Evolutionary conservation across 2,888 invertebrate genomes (phyloP).

Genomic region (Oligia strigilis): DNA sequence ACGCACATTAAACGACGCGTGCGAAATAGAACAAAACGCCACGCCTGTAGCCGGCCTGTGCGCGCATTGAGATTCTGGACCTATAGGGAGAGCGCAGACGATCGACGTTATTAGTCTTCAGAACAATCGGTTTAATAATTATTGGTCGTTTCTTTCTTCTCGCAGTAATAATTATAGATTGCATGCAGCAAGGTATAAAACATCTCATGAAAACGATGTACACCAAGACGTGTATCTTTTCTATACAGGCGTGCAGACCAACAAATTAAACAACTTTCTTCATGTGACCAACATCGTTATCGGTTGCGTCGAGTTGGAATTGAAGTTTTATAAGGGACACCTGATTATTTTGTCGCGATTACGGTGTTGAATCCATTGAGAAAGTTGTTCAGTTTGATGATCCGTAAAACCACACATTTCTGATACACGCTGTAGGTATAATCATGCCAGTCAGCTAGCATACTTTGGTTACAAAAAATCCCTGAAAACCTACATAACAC

Average conservation of each 20-base stretch:
- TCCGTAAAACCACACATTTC: neutral
- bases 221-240: neutral
- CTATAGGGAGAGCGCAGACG: conserved; percentile 48
- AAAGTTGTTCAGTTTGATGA: neutral
- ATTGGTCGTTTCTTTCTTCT: conserved; percentile 18
- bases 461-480: neutral
- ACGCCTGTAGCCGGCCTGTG: conserved; percentile 66
- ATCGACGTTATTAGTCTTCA: conserved; percentile 34
- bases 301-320: neutral
- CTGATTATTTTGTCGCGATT: neutral
- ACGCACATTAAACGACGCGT: conserved; percentile 78
- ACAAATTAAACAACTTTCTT: neutral
- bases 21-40: conserved; percentile 78
- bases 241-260: neutral
- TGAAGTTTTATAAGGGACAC: neutral
- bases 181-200: neutral
- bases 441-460: neutral
- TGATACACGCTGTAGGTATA: neutral
- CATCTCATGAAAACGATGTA: neutral
- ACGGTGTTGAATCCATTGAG: neutral
- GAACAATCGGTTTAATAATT: conserved; percentile 28
- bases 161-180: conserved; percentile 4
- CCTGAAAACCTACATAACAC: conserved; percentile 16
- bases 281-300: neutral
- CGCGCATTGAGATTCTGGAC: conserved; percentile 67